Evolutionary conservation across 2,113 vertebrate genomes (phyloP).

Genomic region (Seriola rivoliana): DNA sequence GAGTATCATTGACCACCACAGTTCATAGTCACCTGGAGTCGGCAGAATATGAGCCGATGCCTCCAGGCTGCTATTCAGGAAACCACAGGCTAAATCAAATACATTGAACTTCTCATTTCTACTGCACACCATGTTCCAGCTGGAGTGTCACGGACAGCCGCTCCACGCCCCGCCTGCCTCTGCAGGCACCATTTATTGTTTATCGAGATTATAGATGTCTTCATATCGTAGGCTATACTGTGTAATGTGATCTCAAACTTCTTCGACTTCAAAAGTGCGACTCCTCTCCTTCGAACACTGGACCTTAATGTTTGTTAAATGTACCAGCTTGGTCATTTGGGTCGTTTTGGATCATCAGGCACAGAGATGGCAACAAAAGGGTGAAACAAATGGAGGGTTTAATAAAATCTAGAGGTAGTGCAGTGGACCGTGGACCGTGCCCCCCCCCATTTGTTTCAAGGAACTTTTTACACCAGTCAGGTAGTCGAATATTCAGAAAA

Average conservation of each 20-base stretch:
- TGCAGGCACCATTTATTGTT: not conserved
- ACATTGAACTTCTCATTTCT: constrained; percentile 25
- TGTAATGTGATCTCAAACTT: not conserved
- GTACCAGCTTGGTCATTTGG: not conserved
- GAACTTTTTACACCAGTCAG: constrained; percentile 19
- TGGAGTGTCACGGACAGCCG: not conserved
- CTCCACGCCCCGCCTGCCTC: not conserved
- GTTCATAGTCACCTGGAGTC: constrained; percentile 12
- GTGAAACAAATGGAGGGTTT: not conserved
- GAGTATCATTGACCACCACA: not conserved
- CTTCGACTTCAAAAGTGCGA: not conserved
- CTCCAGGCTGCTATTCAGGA: constrained; percentile 29
- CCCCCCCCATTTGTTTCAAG: not conserved
- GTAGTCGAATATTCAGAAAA: constrained; percentile 24
- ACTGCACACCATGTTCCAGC: not conserved
- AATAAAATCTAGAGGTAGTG: not conserved
- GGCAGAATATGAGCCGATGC: constrained; percentile 3
- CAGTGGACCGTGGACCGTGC: not conserved
- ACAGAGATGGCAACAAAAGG: not conserved
- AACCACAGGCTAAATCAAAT: constrained; percentile 47
- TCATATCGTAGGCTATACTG: not conserved
- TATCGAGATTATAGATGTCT: not conserved
- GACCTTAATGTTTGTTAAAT: not conserved
- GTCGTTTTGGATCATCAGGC: not conserved
- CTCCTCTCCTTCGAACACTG: not conserved